phyloP scores from a whole-genome alignment of 2,888 invertebrate species.

The Ryuthela nishihirai region DNA sequence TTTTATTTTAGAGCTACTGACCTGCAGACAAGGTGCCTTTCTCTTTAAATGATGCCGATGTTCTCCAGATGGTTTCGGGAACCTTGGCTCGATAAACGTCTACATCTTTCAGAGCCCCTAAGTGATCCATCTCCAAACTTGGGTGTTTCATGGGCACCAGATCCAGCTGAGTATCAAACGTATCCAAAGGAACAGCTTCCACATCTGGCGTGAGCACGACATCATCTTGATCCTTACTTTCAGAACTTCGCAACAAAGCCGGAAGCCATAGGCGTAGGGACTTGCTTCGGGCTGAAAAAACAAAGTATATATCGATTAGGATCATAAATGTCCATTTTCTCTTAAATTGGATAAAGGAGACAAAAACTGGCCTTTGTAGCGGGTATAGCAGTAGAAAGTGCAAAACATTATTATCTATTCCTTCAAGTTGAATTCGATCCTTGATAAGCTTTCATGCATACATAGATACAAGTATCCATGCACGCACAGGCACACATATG shows the following conservation, averaged over 20 bases:
- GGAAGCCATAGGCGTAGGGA: slow-evolving; percentile 30
- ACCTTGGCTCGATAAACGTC: too few relatives aligned
- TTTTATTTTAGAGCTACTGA: not conserved
- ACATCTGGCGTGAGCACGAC: slow-evolving; percentile 25
- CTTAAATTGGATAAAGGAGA: too few relatives aligned
- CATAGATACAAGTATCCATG: too few relatives aligned
- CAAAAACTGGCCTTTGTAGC: too few relatives aligned
- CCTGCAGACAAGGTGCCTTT: slow-evolving; percentile 29
- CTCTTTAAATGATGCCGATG: slow-evolving; percentile 30
- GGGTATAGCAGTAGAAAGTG: too few relatives aligned
- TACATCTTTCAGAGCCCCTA: not conserved
- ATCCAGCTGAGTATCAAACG: slow-evolving; percentile 20
- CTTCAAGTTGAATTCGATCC: too few relatives aligned
- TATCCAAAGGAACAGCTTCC: slow-evolving; percentile 23
- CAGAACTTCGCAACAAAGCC: slow-evolving; percentile 20
- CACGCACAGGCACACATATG: too few relatives aligned
- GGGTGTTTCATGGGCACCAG: slow-evolving; percentile 11
- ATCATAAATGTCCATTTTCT: too few relatives aligned
- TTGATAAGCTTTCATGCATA: too few relatives aligned
- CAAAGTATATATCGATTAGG: too few relatives aligned
- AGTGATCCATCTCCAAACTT: too few relatives aligned
- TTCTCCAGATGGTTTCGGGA: slow-evolving; percentile 21
- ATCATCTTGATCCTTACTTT: slow-evolving; percentile 19
- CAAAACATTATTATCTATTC: too few relatives aligned
- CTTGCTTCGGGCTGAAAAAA: slow-evolving; percentile 24